Percentiles rank a stretch among this genome's conserved stretches.
Conservation (phyloP, 2,797 vertebrate genomes). For the Allobates femoralis region DNA sequence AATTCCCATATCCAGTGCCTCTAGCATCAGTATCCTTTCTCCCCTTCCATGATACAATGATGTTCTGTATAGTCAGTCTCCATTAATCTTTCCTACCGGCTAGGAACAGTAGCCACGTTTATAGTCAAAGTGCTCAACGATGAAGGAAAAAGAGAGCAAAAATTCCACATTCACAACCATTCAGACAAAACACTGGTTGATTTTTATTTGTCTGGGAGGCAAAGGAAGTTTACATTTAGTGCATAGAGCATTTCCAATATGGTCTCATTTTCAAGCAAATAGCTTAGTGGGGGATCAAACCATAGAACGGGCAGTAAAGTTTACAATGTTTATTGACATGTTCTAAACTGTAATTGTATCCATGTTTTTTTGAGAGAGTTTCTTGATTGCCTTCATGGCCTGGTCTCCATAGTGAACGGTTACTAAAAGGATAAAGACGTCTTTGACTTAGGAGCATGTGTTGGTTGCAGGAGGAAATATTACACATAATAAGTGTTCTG, state of each 20-base stretch:
- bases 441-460: slow-evolving; percentile 44
- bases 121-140: not conserved
- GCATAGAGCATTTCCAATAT: slow-evolving; percentile 19
- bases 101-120: slow-evolving; percentile 40
- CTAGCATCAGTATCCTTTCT: not conserved
- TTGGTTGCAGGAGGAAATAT: slow-evolving; percentile 31
- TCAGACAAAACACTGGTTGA: slow-evolving; percentile 46
- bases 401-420: slow-evolving; percentile 17
- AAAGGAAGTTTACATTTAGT: slow-evolving; percentile 37
- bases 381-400: slow-evolving; percentile 30
- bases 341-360: slow-evolving; percentile 35
- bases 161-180: slow-evolving; percentile 23
- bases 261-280: slow-evolving; percentile 46
- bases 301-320: slow-evolving; percentile 35
- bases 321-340: slow-evolving; percentile 57
- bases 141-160: slow-evolving; percentile 16
- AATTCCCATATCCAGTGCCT: slow-evolving; percentile 26
- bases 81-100: slow-evolving; percentile 24
- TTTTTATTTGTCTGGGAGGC: slow-evolving; percentile 54
- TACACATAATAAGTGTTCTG: slow-evolving; percentile 28
- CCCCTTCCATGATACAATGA: slow-evolving; percentile 30
- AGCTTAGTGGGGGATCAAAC: slow-evolving; percentile 47
- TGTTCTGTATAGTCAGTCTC: slow-evolving; percentile 42
- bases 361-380: slow-evolving; percentile 4
- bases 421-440: slow-evolving; percentile 39